Percentiles rank a stretch among this genome's conserved stretches.
Evolutionary conservation across 2,888 invertebrate species (phyloP).

Genomic region (Sphecodes monilicornis): DNA sequence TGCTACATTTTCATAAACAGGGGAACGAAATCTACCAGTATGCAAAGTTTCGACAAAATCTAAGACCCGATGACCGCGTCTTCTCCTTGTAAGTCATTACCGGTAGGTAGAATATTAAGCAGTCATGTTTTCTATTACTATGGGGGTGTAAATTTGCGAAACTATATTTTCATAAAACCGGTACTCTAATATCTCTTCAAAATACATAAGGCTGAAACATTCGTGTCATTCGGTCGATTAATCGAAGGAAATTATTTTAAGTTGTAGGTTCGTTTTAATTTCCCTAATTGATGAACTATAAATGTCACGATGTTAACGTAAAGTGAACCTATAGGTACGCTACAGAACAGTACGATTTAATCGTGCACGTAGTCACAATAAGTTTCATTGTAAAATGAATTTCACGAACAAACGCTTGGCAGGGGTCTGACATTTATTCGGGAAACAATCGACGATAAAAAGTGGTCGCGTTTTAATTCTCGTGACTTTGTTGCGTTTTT

Average conservation of each 20-base stretch:
- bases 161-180: not conserved
- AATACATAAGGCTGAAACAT: not conserved
- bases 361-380: not conserved
- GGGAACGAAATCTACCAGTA: no score
- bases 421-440: slow-evolving; percentile 21
- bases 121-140: no score
- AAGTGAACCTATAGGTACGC: not conserved
- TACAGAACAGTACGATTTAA: slow-evolving; percentile 1
- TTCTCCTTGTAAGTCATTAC: no score
- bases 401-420: slow-evolving; percentile 8
- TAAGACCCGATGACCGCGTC: no score
- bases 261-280: slow-evolving; percentile 1
- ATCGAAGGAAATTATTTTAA: not conserved
- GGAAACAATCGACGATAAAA: slow-evolving; percentile 33
- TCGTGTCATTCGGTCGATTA: not conserved
- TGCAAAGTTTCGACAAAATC: no score
- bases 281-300: not conserved
- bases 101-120: no score
- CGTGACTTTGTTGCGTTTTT: slow-evolving; percentile 21
- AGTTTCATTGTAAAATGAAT: slow-evolving; percentile 25
- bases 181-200: not conserved
- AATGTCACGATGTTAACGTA: not conserved
- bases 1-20: no score
- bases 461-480: slow-evolving; percentile 22
- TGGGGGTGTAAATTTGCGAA: not conserved